Percentiles rank a stretch among this genome's conserved stretches.
phyloP scores from a whole-genome alignment of 1,140 invertebrate genomes.

The Apocrypta bakeri region DNA sequence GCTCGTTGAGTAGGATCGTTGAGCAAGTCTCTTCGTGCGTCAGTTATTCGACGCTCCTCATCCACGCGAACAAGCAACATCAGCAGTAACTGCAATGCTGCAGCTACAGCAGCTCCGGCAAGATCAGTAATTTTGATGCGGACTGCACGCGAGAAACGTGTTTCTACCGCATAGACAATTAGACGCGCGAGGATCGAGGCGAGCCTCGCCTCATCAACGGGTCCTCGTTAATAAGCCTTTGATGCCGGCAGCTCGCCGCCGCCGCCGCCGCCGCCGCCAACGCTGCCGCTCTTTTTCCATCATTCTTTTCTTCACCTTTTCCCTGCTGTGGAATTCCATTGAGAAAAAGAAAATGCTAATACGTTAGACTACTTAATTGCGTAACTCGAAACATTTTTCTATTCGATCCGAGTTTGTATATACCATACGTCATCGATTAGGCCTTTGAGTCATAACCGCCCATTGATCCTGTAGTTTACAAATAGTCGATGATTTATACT shows the following conservation, averaged over 20 bases:
- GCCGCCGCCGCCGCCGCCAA: too few species aligned
- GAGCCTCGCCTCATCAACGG: constrained; percentile 55
- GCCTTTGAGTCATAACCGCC: neutral
- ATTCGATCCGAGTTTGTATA: neutral
- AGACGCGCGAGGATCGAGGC: constrained; percentile 46
- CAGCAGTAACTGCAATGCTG: constrained; percentile 32
- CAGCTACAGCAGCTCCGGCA: constrained; percentile 48
- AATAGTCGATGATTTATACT: neutral
- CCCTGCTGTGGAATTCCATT: constrained; percentile 6
- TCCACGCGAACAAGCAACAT: constrained; percentile 49
- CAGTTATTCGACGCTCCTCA: constrained; percentile 21
- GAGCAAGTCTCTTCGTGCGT: constrained; percentile 57
- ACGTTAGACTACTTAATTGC: constrained; percentile 29
- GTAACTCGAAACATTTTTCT: neutral
- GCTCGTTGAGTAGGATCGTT: constrained; percentile 61
- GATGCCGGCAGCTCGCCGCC: constrained; percentile 5
- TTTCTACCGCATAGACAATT: constrained; percentile 61
- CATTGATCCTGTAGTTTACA: neutral
- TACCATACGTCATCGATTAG: neutral
- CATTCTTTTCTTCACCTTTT: constrained; percentile 28
- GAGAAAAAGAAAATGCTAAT: neutral
- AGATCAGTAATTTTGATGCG: constrained; percentile 65
- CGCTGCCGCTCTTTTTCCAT: constrained; percentile 27
- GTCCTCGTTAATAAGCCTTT: constrained; percentile 57
- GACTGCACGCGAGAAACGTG: constrained; percentile 67